Conservation (phyloP, 2,113 vertebrate species). For the Butastur rufipennis region DNA sequence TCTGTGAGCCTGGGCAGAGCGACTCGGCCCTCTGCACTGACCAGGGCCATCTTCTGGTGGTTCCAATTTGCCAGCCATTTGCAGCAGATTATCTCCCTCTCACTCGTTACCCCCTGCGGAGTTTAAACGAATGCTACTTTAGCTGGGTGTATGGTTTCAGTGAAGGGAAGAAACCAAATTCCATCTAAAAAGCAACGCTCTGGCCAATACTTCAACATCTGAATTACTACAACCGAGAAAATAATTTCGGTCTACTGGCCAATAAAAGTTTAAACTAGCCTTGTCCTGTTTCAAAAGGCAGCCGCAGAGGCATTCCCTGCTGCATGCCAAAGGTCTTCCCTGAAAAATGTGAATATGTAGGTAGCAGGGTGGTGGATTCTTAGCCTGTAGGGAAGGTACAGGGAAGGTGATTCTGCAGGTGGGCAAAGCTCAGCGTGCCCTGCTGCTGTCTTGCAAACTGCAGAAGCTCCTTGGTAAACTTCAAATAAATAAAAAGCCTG, state of each 20-base stretch:
- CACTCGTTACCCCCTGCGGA: conserved; percentile 31
- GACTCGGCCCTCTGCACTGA: not conserved
- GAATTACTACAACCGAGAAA: not conserved
- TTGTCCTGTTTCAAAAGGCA: not conserved
- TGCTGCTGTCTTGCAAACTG: not conserved
- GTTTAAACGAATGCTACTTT: conserved; percentile 33
- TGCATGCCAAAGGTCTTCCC: fast-evolving
- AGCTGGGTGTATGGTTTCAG: conserved; percentile 3
- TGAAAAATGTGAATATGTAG: fast-evolving
- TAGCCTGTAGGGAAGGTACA: not conserved
- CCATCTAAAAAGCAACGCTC: not conserved
- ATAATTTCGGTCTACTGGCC: not conserved
- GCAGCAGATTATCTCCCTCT: conserved; percentile 49
- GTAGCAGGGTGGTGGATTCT: not conserved
- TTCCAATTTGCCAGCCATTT: conserved; percentile 53
- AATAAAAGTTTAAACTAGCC: not conserved
- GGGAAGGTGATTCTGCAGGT: not conserved
- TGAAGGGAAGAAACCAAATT: not conserved
- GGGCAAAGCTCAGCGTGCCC: not conserved
- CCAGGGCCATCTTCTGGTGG: conserved; percentile 18
- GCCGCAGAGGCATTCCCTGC: not conserved
- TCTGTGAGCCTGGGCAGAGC: not conserved
- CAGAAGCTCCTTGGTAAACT: not conserved
- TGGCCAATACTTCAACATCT: conserved; percentile 38
- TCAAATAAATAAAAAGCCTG: not conserved